Conservation (phyloP, 2,888 invertebrate genomes). For the Metalampra italica region DNA sequence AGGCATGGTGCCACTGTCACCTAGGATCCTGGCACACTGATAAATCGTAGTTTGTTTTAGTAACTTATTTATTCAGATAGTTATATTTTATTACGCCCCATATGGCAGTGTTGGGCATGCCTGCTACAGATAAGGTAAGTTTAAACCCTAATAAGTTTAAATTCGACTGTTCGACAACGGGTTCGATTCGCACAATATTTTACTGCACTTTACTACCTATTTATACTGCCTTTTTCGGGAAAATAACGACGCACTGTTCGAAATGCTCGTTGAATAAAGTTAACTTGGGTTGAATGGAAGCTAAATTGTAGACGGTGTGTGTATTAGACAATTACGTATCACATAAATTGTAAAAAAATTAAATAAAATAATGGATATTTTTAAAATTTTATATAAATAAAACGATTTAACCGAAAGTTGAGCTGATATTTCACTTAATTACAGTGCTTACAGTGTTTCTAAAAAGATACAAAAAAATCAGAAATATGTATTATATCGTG, state of each 20-base stretch:
- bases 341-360: background rate
- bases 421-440: no score
- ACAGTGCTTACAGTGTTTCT: no score
- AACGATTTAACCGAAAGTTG: no score
- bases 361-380: background rate
- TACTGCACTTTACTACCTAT: constrained; percentile 39
- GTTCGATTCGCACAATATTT: constrained; percentile 43
- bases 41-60: no score
- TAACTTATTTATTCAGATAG: no score
- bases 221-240: constrained; percentile 43
- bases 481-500: no score
- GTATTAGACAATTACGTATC: background rate
- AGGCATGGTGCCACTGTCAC: no score
- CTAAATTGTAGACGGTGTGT: constrained; percentile 4
- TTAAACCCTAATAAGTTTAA: constrained; percentile 37
- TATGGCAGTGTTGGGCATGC: no score
- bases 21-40: no score
- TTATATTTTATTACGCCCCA: no score
- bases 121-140: constrained; percentile 22
- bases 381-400: no score
- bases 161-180: constrained; percentile 37
- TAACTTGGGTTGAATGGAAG: constrained; percentile 2
- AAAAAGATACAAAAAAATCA: no score
- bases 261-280: background rate
- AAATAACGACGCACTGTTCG: constrained; percentile 27